A percentile compares a stretch with the other conserved stretches of the same genome.
These are phyloP conservation scores for Procapra przewalskii DNA, from an alignment of 2,113 vertebrate genomes.

Conservation along the genomic window DNA sequence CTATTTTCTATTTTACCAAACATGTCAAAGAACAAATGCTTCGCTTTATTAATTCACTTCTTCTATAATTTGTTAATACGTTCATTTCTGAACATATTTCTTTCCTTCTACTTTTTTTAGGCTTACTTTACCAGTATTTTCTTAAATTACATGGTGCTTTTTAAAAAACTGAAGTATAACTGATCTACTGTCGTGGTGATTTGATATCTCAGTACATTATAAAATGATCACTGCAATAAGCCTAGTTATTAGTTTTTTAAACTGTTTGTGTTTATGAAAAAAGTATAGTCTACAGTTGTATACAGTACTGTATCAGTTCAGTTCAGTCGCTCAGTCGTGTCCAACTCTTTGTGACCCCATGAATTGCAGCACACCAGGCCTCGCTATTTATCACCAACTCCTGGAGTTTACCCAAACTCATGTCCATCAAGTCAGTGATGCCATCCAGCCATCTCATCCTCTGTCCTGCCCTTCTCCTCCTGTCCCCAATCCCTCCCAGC, in stretches of 20 bases:
- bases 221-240: not conserved
- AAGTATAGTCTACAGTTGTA: not conserved
- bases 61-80: not conserved
- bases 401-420: too few relatives aligned
- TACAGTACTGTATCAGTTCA: not conserved
- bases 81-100: not conserved
- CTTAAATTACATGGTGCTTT: not conserved
- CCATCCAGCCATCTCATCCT: too few relatives aligned
- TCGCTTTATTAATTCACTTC: not conserved
- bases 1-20: not conserved
- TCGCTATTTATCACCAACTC: too few relatives aligned
- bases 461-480: too few relatives aligned
- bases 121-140: not conserved
- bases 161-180: not conserved
- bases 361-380: too few relatives aligned
- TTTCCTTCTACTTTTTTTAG: not conserved
- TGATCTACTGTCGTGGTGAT: not conserved
- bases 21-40: not conserved
- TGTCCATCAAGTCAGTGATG: too few relatives aligned
- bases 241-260: not conserved
- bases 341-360: too few relatives aligned
- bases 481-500: too few relatives aligned
- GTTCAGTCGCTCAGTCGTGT: too few relatives aligned
- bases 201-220: not conserved
- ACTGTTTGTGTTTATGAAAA: not conserved